Conservation (phyloP, 2,888 invertebrate genomes). For the Catotricha subobsoleta region DNA sequence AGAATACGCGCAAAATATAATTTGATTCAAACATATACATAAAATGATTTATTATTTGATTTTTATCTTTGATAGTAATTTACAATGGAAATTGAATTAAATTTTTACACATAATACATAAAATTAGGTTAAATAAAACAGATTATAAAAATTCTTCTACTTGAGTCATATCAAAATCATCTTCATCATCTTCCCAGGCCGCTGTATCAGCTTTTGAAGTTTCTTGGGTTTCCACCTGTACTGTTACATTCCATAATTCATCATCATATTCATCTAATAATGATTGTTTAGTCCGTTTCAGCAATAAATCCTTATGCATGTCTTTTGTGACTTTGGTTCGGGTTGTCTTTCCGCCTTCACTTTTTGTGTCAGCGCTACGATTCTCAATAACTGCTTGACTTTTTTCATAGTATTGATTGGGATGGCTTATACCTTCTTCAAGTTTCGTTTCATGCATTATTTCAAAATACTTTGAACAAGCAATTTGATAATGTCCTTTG, state of each 20-base stretch:
- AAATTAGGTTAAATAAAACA: background rate
- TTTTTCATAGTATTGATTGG: conserved; percentile 81
- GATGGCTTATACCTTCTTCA: conserved; percentile 58
- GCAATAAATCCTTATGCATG: background rate
- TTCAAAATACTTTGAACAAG: conserved; percentile 79
- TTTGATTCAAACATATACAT: background rate
- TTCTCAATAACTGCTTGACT: conserved; percentile 40
- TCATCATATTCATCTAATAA: conserved; percentile 24
- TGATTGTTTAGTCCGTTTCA: background rate
- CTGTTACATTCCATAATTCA: conserved; percentile 25
- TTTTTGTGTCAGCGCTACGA: conserved; percentile 7
- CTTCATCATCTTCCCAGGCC: conserved; percentile 7
- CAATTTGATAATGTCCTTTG: conserved; percentile 69
- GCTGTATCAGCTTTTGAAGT: conserved; percentile 2
- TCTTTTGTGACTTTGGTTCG: background rate
- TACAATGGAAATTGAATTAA: background rate
- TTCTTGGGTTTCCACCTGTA: conserved; percentile 15
- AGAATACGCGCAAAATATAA: background rate
- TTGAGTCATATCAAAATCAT: conserved; percentile 12
- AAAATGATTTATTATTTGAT: background rate
- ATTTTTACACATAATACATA: background rate
- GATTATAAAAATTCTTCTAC: conserved; percentile 7
- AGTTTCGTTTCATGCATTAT: conserved; percentile 43
- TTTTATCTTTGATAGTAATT: background rate
- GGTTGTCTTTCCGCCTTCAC: background rate